These are phyloP conservation scores for Plutomurus gul DNA, from an alignment of 1,140 invertebrate species.

Conservation along the genomic window DNA sequence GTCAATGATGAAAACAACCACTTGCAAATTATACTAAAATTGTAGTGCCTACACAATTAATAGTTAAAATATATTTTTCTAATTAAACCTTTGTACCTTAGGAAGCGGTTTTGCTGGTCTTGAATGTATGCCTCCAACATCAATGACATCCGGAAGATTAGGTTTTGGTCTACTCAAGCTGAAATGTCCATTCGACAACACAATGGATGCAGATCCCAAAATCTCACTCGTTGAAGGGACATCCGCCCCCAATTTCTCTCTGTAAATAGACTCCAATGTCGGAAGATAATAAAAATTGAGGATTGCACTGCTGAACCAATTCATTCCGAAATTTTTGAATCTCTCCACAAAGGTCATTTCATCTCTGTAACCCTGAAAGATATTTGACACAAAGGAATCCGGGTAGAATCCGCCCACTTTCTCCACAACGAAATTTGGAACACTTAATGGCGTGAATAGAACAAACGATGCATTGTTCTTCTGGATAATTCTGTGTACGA, in stretches of 20 bases:
- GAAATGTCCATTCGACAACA: conserved; percentile 49
- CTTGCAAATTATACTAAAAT: no score
- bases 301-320: background rate
- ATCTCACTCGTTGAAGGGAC: conserved; percentile 59
- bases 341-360: background rate
- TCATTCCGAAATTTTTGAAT: background rate
- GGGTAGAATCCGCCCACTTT: conserved; percentile 15
- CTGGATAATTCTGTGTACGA: background rate
- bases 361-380: background rate
- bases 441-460: background rate
- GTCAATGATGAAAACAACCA: no score
- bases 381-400: background rate
- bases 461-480: background rate
- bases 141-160: conserved; percentile 33
- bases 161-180: conserved; percentile 40
- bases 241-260: background rate
- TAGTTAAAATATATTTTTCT: no score
- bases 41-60: no score
- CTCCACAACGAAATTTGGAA: background rate
- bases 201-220: conserved; percentile 54
- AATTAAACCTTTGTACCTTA: no score
- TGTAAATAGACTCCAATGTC: background rate
- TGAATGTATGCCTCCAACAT: conserved; percentile 49
- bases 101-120: conserved; percentile 39
- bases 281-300: background rate